These are phyloP conservation scores for Pseudomyrmex concolor DNA, from an alignment of 1,140 invertebrate species.

Conservation along the genomic window DNA sequence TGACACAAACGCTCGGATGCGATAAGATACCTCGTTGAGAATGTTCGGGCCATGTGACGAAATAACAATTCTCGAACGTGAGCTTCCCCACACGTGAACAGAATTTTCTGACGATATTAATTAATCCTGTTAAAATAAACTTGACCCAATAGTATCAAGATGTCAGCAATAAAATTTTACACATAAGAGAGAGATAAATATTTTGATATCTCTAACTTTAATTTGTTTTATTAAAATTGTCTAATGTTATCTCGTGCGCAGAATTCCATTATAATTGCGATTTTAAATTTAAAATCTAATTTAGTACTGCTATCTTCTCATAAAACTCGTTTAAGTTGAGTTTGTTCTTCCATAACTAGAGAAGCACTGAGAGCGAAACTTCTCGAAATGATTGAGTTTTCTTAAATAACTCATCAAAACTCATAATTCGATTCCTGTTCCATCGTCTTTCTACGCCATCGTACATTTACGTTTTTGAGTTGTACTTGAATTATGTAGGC, in stretches of 20 bases:
- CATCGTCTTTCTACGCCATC: conserved; percentile 3
- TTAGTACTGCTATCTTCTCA: conserved; percentile 34
- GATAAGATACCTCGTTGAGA: background rate
- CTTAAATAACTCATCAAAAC: conserved; percentile 45
- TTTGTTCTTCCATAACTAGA: conserved; percentile 20
- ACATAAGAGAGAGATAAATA: no score
- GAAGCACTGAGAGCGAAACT: conserved; percentile 16
- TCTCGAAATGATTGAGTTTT: conserved; percentile 30
- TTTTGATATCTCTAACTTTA: background rate
- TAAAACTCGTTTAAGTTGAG: conserved; percentile 18
- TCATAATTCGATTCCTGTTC: conserved; percentile 35
- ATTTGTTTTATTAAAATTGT: conserved; percentile 9
- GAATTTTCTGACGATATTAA: no score
- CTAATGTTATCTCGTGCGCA: background rate
- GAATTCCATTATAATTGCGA: background rate
- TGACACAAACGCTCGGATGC: background rate
- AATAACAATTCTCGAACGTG: no score
- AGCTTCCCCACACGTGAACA: no score
- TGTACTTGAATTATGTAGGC: conserved; percentile 19
- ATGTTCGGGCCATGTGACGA: no score
- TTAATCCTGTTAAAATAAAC: no score
- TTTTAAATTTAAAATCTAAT: conserved; percentile 28
- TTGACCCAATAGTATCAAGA: no score
- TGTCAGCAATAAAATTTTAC: no score
- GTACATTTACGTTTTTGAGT: background rate